Base-by-base conservation (phyloP, 2,888 invertebrate genomes). In the Melanostoma mellinum region DNA sequence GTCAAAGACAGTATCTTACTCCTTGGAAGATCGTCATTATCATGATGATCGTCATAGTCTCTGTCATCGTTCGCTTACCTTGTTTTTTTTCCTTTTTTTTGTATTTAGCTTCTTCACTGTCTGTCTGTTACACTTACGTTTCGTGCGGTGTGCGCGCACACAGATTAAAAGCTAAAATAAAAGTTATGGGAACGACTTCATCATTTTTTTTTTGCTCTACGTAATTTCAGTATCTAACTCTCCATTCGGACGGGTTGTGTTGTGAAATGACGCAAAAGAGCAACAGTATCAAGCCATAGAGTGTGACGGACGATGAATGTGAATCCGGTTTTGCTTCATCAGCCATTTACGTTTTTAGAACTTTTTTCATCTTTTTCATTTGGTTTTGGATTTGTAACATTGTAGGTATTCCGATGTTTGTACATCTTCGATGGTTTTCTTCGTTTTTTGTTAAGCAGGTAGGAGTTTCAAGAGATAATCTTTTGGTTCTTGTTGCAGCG, bases 161-260 rank as follows among this genome's bases (percentile, higher is more conserved):
- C 55, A 72, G 81, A 77, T 72, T 77, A 81, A 81, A 81, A 77
- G 72, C 81, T 81, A 81, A 80, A 58, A 75, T 63, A 69, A 80
- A 71, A 72, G 81, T 76, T 81, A 72, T 76, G 36, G 65, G 48
- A 63, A 63, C 60, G 40, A 50, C 53, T 67, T 80, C 42, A 60
- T 68, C 36, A 20, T 38, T 36, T 38, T 60, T 20, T 61, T 60
- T 67, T 20, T 63, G 36, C 52, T 63, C 52, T 50, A 53, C 30
- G 10, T 5, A 30, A 30, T 40, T 56, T 65, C 63, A 63, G 32
- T 56, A 35, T 77, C 77, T 81, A 77, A 81, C 72, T 77, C 76
- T 20, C 56, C 58, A 40, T 60, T 58, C 58, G 75, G 56, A 35
- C 50, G 33, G 36, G 6, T 63, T 32, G 42, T 38, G 38, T 63